Percentiles rank a stretch among this genome's conserved stretches.
Conservation (phyloP, 2,113 vertebrate genomes). For the Apteryx mantelli region DNA sequence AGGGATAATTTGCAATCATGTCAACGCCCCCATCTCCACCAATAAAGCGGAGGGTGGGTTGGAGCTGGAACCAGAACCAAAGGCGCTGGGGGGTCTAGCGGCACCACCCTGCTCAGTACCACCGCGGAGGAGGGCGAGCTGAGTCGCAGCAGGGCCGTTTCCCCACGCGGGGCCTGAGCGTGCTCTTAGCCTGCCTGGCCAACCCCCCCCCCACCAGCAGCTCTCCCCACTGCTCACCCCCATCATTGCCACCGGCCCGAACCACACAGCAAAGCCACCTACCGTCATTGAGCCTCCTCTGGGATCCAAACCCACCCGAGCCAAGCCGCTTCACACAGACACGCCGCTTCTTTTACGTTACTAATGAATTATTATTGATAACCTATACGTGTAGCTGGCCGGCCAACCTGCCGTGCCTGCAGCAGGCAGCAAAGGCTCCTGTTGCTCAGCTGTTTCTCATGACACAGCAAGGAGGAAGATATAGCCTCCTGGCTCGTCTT, state of each 20-base stretch:
- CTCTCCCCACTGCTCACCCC: neutral
- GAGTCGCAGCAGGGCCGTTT: too few species aligned
- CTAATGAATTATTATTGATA: neutral
- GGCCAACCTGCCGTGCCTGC: fast-evolving
- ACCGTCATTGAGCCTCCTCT: fast-evolving
- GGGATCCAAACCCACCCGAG: neutral
- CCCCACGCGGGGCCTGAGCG: too few species aligned
- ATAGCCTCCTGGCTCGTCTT: neutral
- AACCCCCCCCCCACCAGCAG: too few species aligned
- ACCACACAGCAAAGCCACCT: neutral
- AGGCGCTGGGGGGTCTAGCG: too few species aligned
- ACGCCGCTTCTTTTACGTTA: fast-evolving
- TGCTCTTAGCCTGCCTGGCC: too few species aligned
- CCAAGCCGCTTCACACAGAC: neutral
- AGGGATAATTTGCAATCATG: neutral
- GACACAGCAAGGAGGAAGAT: neutral
- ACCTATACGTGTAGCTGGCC: too few species aligned
- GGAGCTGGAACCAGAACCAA: too few species aligned
- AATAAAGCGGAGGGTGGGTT: neutral
- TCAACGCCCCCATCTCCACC: neutral
- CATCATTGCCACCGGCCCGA: neutral
- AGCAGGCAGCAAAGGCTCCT: neutral
- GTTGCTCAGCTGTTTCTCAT: neutral
- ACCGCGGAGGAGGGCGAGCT: too few species aligned
- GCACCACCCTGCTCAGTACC: too few species aligned